phyloP scores from a whole-genome alignment of 2,113 vertebrate species.

The Dicrurus megarhynchus region DNA sequence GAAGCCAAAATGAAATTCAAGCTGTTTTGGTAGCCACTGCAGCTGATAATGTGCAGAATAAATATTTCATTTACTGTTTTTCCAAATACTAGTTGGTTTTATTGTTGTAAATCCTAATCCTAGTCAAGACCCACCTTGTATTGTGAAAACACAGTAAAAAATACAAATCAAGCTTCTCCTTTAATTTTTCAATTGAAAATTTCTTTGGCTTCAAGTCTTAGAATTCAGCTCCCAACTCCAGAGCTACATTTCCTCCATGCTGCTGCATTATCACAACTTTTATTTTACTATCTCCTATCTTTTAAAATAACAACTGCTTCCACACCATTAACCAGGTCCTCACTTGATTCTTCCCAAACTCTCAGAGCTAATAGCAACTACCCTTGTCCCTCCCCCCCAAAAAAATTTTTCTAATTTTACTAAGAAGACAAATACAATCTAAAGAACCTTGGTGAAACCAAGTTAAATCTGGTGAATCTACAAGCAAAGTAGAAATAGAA shows the following conservation, averaged over 20 bases:
- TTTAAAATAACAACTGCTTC: background rate
- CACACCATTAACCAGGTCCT: background rate
- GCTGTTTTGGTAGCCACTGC: background rate
- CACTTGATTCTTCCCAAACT: background rate
- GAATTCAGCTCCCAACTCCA: background rate
- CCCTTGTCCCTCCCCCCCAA: background rate
- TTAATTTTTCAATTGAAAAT: background rate
- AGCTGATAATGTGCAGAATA: background rate
- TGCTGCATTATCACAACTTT: background rate
- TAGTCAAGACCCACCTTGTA: background rate
- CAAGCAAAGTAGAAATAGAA: background rate
- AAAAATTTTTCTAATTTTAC: background rate
- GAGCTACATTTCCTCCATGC: background rate
- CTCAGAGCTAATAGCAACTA: background rate
- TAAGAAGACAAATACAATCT: background rate
- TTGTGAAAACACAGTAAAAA: background rate
- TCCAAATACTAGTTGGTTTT: background rate
- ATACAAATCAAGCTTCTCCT: background rate
- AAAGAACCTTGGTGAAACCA: background rate
- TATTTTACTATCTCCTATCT: background rate
- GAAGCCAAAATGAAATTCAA: background rate
- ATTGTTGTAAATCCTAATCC: background rate
- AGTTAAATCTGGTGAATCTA: background rate
- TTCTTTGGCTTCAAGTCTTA: background rate
- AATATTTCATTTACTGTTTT: background rate